A percentile compares a stretch with the other conserved stretches of the same genome.
These are phyloP conservation scores for Raja brachyura DNA, from an alignment of 2,113 vertebrate species.

Conservation along the genomic window DNA sequence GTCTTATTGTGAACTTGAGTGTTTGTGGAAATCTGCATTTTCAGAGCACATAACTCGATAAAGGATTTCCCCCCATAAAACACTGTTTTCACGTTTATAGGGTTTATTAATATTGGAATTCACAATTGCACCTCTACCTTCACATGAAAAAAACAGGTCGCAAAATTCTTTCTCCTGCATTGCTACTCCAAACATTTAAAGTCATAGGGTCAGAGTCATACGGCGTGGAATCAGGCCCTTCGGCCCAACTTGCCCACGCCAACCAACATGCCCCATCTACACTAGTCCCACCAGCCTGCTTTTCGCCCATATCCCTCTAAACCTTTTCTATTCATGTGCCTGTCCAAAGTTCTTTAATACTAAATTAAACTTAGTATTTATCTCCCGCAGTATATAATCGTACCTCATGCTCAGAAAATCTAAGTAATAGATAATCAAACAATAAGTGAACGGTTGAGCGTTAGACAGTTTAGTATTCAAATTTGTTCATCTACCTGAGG, in stretches of 20 bases:
- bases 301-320: no score
- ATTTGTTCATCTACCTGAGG: slow-evolving; percentile 19
- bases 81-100: no score
- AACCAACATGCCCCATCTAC: no score
- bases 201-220: no score
- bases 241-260: no score
- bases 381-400: background rate
- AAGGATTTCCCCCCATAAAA: no score
- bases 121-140: background rate
- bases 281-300: no score
- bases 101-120: background rate
- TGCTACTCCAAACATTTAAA: background rate
- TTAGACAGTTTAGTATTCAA: background rate
- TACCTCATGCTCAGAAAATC: background rate
- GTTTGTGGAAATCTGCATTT: background rate
- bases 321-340: no score
- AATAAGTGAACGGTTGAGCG: background rate
- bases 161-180: background rate
- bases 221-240: no score
- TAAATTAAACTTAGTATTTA: no score
- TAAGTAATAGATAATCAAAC: background rate
- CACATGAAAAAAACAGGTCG: background rate
- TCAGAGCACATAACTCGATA: background rate
- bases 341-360: no score
- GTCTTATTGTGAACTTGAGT: background rate